Evolutionary conservation across 2,797 vertebrate genomes (phyloP).

Genomic region (Pseudochirops cupreus): DNA sequence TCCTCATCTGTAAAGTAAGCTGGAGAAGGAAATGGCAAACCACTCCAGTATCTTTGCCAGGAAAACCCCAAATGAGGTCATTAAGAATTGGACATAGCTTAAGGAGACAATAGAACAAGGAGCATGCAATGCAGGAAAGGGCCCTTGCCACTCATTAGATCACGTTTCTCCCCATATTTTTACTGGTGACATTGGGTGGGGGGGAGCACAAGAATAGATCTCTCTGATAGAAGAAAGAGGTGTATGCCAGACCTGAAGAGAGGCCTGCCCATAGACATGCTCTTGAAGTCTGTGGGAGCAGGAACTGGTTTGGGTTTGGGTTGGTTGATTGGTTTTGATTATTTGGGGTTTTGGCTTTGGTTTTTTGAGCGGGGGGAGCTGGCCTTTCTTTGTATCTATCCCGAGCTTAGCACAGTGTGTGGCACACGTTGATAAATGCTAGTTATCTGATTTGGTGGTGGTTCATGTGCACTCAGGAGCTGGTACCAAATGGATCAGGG

Average conservation of each 20-base stretch:
- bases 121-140: background rate
- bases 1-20: background rate
- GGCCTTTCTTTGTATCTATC: background rate
- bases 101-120: background rate
- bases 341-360: background rate
- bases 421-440: background rate
- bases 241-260: background rate
- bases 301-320: background rate
- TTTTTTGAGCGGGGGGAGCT: background rate
- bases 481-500: background rate
- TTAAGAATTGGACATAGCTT: background rate
- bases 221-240: background rate
- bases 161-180: background rate
- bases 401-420: background rate
- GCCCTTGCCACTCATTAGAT: background rate
- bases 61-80: background rate
- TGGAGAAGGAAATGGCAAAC: background rate
- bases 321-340: background rate
- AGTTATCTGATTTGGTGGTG: background rate
- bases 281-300: background rate
- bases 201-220: background rate
- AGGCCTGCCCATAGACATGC: background rate
- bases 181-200: background rate
- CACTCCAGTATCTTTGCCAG: background rate
- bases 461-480: background rate